phyloP scores from a whole-genome alignment of 2,113 vertebrate genomes.

The Pimephales promelas region DNA sequence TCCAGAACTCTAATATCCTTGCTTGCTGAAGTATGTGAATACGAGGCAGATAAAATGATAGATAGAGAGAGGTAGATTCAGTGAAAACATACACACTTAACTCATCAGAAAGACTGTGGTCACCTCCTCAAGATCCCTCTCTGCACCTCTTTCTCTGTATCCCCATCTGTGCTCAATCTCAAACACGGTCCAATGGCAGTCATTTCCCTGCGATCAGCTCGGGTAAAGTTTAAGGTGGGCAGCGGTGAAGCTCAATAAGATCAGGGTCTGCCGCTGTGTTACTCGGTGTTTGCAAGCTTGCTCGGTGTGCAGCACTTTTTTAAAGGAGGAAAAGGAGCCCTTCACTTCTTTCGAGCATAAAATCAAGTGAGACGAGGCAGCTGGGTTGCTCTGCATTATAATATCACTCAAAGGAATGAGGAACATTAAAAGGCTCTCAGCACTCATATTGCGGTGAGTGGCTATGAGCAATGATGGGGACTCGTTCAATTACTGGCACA shows the following conservation, averaged over 20 bases:
- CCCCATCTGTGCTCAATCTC: not conserved
- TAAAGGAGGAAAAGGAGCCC: not conserved
- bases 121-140: not conserved
- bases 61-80: not conserved
- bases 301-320: not conserved
- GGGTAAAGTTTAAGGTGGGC: not conserved
- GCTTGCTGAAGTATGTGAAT: constrained; percentile 20
- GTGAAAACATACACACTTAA: constrained; percentile 34
- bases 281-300: constrained; percentile 8
- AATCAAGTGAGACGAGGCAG: constrained; percentile 43
- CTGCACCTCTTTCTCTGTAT: not conserved
- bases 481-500: constrained; percentile 41
- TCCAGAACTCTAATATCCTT: not conserved
- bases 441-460: constrained; percentile 41
- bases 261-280: constrained; percentile 6
- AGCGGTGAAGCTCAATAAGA: not conserved
- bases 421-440: constrained; percentile 51
- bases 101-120: constrained; percentile 32
- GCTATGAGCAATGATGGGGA: constrained; percentile 40
- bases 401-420: constrained; percentile 48
- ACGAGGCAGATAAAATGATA: not conserved
- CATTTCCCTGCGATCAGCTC: not conserved
- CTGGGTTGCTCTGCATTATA: constrained; percentile 44
- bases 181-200: not conserved
- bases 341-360: constrained; percentile 38